Conservation (phyloP, 2,113 vertebrate genomes). For the Tetrao urogallus region DNA sequence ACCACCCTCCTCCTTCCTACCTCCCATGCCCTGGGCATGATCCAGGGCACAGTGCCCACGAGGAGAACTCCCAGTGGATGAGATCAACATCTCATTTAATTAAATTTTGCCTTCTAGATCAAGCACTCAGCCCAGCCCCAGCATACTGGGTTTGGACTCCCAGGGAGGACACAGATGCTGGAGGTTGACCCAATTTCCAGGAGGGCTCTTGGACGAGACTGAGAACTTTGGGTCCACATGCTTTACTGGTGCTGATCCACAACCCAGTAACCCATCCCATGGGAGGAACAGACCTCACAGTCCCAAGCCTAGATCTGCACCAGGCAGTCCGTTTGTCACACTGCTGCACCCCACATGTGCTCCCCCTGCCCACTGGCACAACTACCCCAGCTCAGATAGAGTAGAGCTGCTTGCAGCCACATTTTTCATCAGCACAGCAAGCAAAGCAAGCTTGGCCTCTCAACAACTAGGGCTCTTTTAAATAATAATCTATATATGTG, state of each 20-base stretch:
- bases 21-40: not conserved
- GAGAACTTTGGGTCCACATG: not conserved
- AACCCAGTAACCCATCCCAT: not conserved
- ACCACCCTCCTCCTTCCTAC: not conserved
- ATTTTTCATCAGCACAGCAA: not conserved
- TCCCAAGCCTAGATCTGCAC: not conserved
- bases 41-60: not conserved
- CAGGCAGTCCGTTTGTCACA: not conserved
- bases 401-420: not conserved
- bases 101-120: not conserved
- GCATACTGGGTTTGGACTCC: not conserved
- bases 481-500: not conserved
- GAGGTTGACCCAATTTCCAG: not conserved
- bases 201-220: not conserved
- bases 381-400: not conserved
- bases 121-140: not conserved
- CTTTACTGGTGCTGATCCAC: not conserved
- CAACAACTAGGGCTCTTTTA: not conserved
- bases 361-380: not conserved
- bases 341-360: not conserved
- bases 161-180: accelerated
- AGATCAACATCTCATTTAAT: constrained; percentile 26
- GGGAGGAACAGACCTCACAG: not conserved
- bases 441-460: not conserved
- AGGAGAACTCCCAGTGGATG: constrained; percentile 3